Evolutionary conservation across 23 tunicate species (phyloP).

Genomic region (Halocynthia aurantium): DNA sequence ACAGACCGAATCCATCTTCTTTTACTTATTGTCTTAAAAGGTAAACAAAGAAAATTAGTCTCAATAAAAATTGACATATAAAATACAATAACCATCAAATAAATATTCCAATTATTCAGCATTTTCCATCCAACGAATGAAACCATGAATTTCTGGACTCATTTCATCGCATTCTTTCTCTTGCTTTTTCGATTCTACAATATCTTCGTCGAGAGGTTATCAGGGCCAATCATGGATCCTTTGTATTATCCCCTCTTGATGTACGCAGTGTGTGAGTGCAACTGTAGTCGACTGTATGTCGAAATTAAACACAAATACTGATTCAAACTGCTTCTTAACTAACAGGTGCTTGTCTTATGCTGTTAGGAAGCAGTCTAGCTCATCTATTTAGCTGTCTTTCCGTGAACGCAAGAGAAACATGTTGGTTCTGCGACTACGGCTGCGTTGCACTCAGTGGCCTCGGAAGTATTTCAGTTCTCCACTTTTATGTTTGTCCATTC

Average conservation of each 20-base stretch:
- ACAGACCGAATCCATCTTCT: slow-evolving; percentile 26
- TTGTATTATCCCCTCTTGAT: slow-evolving; percentile 23
- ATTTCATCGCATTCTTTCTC: slow-evolving; percentile 35
- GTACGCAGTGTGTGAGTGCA: slow-evolving; percentile 41
- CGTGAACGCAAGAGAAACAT: slow-evolving; percentile 36
- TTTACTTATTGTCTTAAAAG: slow-evolving; percentile 21
- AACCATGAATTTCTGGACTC: slow-evolving; percentile 54
- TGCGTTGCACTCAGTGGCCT: slow-evolving; percentile 37
- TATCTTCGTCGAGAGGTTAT: slow-evolving; percentile 2
- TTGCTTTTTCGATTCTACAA: slow-evolving; percentile 24
- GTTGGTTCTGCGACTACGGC: slow-evolving; percentile 53
- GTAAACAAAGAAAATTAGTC: not conserved
- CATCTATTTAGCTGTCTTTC: slow-evolving; percentile 47
- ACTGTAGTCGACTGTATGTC: slow-evolving; percentile 12
- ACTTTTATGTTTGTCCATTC: slow-evolving; percentile 32
- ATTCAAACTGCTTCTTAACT: not conserved
- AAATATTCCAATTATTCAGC: slow-evolving; percentile 14
- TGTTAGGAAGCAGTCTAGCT: slow-evolving; percentile 34
- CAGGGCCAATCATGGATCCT: slow-evolving; percentile 31
- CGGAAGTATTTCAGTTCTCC: slow-evolving; percentile 22
- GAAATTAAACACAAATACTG: not conserved
- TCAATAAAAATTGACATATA: too few relatives aligned
- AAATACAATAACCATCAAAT: too few relatives aligned
- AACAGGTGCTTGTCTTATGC: slow-evolving; percentile 41
- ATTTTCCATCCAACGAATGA: slow-evolving; percentile 49